Evolutionary conservation across 1,140 invertebrate genomes (phyloP).

Genomic region (Caenorhabditis tropicalis): DNA sequence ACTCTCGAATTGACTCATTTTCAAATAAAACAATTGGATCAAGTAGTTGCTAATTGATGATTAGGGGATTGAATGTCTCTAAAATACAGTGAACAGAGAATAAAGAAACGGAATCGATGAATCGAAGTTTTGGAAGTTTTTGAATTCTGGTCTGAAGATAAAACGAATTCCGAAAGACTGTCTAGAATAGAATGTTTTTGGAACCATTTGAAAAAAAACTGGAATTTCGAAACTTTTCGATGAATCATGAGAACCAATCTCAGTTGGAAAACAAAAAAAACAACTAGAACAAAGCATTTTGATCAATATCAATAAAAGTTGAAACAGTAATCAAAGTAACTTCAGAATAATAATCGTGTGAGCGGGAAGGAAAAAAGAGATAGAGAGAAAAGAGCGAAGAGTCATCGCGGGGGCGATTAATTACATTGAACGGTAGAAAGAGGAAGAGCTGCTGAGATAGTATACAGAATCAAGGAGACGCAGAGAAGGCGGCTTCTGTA

Average conservation of each 20-base stretch:
- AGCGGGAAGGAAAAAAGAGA: not conserved
- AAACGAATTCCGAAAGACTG: not conserved
- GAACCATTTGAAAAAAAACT: no score
- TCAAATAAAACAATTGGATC: not conserved
- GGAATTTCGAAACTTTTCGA: no score
- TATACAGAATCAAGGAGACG: not conserved
- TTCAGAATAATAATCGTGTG: constrained; percentile 9
- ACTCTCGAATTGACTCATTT: not conserved
- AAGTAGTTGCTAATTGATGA: no score
- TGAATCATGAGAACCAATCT: no score
- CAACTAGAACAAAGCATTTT: no score
- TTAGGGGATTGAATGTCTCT: no score
- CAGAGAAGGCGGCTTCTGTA: constrained; percentile 30
- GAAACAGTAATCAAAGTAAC: constrained; percentile 9
- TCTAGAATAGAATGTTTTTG: no score
- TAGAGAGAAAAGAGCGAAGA: not conserved
- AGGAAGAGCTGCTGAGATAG: not conserved
- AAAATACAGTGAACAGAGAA: no score
- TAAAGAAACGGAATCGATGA: no score
- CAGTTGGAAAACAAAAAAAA: not conserved
- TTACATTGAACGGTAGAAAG: constrained; percentile 29
- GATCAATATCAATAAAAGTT: no score
- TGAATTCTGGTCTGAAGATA: not conserved
- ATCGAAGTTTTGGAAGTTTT: not conserved
- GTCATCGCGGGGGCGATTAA: not conserved